Base-by-base conservation (phyloP, 53 echinoderm and acorn worm species). In the Apostichopus leukothele region DNA sequence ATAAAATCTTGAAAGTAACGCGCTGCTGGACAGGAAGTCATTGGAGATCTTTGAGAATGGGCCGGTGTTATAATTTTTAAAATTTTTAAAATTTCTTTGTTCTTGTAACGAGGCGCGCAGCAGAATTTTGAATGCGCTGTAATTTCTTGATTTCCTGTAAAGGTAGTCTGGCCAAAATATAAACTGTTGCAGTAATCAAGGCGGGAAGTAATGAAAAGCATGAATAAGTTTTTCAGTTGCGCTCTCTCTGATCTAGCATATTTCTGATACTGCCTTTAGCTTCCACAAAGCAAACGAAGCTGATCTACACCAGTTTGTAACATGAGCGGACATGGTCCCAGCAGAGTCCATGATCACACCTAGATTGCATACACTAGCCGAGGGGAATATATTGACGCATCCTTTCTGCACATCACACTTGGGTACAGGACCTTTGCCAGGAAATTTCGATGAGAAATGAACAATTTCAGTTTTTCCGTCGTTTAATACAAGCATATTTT, bases 221-320 rank as follows among this genome's bases (percentile, higher is more conserved):
- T 79, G 79, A n/a, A 79, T 79, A 12, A 79, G 18, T 52, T 39
- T 79, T 39, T 79, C 79, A 51, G 51, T 79, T 27, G 79, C 50
- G 10, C 79, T 51, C 52, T 79, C 79, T 51, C 52, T 79, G 53
- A 79, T 79, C 79, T 50, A 79, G 79, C 6, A 78, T 9, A 6
- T 39, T 51, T 16, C 79, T 78, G 16, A 78, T 27, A 50, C 52
- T 22, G 9, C 79, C 52, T 52, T n/a, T n/a, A 78, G 51, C 52
- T 52, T 78, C 79, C 79, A 78, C 79, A 78, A 78, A 79, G 79
- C 8, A 79, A 52, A 79, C 52, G 53, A 79, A n/a, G 79, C 51
- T 14, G 79, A 79, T 18, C 9, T 79, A 79, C 79, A 79, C 51
- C 53, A 7, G 7, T 74, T 25, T 11, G 19, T 12, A 74, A 74